phyloP scores from a whole-genome alignment of 2,113 vertebrate genomes.

The Phyllostomus discolor region DNA sequence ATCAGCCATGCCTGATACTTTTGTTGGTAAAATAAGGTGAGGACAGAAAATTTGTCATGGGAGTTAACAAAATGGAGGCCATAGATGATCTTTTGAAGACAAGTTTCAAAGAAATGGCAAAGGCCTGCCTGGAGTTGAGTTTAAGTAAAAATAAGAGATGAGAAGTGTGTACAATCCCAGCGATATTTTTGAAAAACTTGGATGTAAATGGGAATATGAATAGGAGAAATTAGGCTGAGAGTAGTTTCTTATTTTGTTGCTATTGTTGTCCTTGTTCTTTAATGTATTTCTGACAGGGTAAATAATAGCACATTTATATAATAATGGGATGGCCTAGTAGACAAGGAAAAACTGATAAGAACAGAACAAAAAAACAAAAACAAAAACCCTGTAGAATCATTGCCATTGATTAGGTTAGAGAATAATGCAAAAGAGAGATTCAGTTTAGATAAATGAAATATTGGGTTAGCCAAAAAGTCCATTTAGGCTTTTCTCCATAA shows the following conservation, averaged over 20 bases:
- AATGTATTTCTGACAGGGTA: background rate
- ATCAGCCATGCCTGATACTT: background rate
- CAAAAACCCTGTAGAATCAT: background rate
- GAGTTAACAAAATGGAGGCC: background rate
- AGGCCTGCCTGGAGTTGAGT: background rate
- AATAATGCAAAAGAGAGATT: background rate
- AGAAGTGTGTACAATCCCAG: background rate
- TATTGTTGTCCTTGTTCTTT: background rate
- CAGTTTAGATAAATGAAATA: background rate
- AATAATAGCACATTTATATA: background rate
- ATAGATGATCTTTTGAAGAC: background rate
- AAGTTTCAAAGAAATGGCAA: background rate
- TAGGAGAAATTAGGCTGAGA: background rate
- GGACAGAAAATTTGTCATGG: background rate
- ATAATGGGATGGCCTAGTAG: background rate
- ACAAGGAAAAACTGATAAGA: background rate
- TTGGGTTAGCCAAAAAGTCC: no score
- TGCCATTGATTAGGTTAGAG: background rate
- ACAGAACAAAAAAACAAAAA: background rate
- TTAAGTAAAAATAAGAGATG: background rate
- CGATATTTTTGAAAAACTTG: background rate
- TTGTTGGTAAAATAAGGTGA: background rate
- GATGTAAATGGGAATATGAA: background rate
- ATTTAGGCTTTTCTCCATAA: no score
- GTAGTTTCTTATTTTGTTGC: background rate